phyloP scores from a whole-genome alignment of 2,888 invertebrate genomes.

The Phaedon cochleariae region DNA sequence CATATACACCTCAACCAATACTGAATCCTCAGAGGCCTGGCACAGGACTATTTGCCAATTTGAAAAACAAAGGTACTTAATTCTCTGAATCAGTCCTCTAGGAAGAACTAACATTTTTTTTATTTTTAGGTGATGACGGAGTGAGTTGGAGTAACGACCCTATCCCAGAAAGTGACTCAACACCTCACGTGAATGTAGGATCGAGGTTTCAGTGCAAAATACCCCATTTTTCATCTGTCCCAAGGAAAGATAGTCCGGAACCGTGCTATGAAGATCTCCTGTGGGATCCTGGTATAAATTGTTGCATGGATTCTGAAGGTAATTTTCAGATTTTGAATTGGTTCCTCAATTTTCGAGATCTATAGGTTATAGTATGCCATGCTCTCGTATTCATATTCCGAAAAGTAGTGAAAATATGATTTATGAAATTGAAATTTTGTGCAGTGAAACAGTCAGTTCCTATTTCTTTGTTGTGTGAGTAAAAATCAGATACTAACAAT shows the following conservation, averaged over 20 bases:
- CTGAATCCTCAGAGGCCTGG: slow-evolving; percentile 91
- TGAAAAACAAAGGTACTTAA: slow-evolving; percentile 48
- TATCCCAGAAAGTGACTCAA: slow-evolving; percentile 64
- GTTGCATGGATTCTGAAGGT: slow-evolving; percentile 81
- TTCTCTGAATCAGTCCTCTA: too few relatives aligned
- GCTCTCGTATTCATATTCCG: too few relatives aligned
- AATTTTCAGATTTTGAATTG: slow-evolving; percentile 39
- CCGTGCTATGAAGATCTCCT: slow-evolving; percentile 75
- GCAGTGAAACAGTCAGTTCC: too few relatives aligned
- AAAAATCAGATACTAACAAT: too few relatives aligned
- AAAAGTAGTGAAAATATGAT: too few relatives aligned
- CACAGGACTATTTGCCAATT: slow-evolving; percentile 76
- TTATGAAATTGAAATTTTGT: too few relatives aligned
- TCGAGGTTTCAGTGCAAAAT: slow-evolving; percentile 85
- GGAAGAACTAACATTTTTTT: too few relatives aligned
- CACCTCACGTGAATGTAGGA: slow-evolving; percentile 88
- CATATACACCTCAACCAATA: slow-evolving; percentile 94
- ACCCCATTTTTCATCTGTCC: slow-evolving; percentile 65
- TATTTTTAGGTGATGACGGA: slow-evolving; percentile 53
- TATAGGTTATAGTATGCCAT: too few relatives aligned
- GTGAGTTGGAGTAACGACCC: slow-evolving; percentile 58
- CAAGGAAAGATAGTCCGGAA: slow-evolving; percentile 65
- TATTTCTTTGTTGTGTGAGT: too few relatives aligned
- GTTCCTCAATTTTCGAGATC: too few relatives aligned
- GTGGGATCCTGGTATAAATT: slow-evolving; percentile 86